These are phyloP conservation scores for Parus major DNA, from an alignment of 2,113 vertebrate species.

Conservation along the genomic window DNA sequence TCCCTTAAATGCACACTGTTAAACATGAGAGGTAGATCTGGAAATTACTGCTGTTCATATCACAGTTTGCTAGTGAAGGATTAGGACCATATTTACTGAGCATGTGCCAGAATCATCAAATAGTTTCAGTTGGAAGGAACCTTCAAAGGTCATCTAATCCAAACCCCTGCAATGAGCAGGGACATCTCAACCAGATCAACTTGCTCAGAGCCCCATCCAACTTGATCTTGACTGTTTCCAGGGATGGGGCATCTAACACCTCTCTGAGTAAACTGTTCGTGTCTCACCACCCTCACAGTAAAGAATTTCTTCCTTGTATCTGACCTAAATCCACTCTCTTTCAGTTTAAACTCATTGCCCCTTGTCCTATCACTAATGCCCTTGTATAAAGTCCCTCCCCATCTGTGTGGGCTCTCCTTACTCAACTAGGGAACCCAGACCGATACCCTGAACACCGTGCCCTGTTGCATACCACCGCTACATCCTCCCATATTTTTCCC, in stretches of 20 bases:
- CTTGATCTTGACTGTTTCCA: background rate
- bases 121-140: background rate
- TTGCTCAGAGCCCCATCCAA: background rate
- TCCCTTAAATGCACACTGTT: accelerated
- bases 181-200: background rate
- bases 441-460: accelerated
- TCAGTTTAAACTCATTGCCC: background rate
- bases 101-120: background rate
- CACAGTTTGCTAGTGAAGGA: background rate
- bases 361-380: background rate
- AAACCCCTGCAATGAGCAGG: background rate
- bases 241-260: background rate
- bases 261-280: background rate
- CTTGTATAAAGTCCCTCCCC: background rate
- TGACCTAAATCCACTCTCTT: background rate
- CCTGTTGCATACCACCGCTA: background rate
- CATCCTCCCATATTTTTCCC: background rate
- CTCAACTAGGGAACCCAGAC: background rate
- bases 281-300: background rate
- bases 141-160: background rate
- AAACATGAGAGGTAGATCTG: background rate
- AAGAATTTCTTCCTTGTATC: background rate
- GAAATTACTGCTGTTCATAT: background rate
- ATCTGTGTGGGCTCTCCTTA: background rate
- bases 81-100: background rate